Evolutionary conservation across 1,140 invertebrate genomes (phyloP).

Genomic region (Maconellicoccus hirsutus): DNA sequence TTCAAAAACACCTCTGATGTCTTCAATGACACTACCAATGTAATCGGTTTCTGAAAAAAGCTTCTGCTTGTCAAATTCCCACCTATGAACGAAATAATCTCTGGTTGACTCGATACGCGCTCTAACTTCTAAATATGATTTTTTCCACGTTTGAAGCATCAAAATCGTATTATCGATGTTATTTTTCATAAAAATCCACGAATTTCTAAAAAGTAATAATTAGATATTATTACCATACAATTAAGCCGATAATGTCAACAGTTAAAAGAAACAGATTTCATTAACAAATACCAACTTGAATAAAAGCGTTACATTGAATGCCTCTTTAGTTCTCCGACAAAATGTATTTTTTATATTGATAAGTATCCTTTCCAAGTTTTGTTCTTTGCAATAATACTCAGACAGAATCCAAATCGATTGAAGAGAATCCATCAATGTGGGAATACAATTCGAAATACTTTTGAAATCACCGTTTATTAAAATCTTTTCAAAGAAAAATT

Average conservation of each 20-base stretch:
- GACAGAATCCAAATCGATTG: conserved; percentile 11
- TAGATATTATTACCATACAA: background rate
- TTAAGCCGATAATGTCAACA: too few species aligned
- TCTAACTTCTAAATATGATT: conserved; percentile 3
- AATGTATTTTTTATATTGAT: background rate
- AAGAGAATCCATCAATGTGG: background rate
- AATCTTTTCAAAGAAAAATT: conserved; percentile 14
- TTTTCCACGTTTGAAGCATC: background rate
- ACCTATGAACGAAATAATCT: background rate
- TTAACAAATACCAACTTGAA: background rate
- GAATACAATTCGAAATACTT: background rate
- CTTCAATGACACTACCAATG: background rate
- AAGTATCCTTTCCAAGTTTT: background rate
- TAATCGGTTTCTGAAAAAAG: background rate
- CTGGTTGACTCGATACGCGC: background rate
- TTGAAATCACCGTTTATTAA: background rate
- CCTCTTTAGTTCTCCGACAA: background rate
- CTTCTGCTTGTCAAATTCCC: conserved; percentile 7
- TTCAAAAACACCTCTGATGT: background rate
- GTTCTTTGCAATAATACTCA: background rate
- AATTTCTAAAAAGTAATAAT: background rate
- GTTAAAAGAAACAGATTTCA: too few species aligned
- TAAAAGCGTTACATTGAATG: background rate
- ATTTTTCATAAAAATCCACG: background rate
- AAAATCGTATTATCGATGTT: background rate